Evolutionary conservation across 2,888 invertebrate genomes (phyloP).

Genomic region (Leptopilina myrica): DNA sequence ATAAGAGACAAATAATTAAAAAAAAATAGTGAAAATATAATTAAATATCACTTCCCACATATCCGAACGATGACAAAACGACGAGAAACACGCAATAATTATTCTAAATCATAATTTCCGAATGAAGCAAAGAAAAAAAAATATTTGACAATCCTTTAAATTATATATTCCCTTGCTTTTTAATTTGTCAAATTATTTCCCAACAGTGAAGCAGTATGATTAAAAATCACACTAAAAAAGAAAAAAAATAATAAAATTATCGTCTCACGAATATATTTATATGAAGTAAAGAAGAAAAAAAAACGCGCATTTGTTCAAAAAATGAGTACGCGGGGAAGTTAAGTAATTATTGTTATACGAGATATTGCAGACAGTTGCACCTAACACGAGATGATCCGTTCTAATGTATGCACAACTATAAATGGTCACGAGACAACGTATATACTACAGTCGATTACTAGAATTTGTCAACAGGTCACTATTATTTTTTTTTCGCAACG

Average conservation of each 20-base stretch:
- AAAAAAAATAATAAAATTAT: neutral
- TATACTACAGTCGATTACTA: conserved; percentile 12
- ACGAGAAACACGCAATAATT: neutral
- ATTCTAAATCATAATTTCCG: conserved; percentile 5
- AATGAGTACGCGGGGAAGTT: conserved; percentile 36
- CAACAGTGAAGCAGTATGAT: conserved; percentile 23
- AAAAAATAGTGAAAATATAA: too few species aligned
- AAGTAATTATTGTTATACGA: conserved; percentile 34
- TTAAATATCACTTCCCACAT: too few species aligned
- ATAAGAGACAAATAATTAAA: too few species aligned
- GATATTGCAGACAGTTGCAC: conserved; percentile 34
- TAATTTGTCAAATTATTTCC: conserved; percentile 9
- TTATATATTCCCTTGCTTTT: neutral
- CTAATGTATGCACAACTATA: conserved; percentile 32
- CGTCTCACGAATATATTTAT: conserved; percentile 17
- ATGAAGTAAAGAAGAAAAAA: neutral
- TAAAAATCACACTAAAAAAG: conserved; percentile 13
- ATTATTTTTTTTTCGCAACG: conserved; percentile 36
- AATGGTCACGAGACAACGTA: conserved; percentile 38
- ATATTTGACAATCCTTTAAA: neutral
- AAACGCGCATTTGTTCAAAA: conserved; percentile 10
- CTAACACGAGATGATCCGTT: conserved; percentile 28
- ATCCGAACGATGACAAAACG: too few species aligned
- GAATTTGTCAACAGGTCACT: conserved; percentile 39
- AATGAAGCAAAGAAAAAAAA: neutral